A percentile compares a stretch with the other conserved stretches of the same genome.
These are phyloP conservation scores for Scomber japonicus DNA, from an alignment of 2,113 vertebrate genomes.

Conservation along the genomic window DNA sequence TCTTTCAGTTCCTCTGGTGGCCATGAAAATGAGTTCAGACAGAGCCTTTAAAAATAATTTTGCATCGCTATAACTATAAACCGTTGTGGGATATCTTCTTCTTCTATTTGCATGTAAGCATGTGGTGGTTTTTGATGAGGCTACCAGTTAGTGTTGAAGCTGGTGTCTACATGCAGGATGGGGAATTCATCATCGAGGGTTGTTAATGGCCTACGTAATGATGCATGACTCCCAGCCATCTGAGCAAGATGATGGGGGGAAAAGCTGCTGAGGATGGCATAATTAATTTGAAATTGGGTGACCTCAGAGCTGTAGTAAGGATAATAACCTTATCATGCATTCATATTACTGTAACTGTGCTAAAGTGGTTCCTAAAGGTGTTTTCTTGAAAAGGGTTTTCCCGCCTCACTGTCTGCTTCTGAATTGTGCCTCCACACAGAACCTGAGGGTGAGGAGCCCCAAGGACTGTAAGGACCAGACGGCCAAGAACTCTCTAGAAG, in stretches of 20 bases:
- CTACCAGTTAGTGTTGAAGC: conserved; percentile 32
- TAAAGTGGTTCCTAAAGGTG: not conserved
- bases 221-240: conserved; percentile 69
- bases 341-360: not conserved
- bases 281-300: conserved; percentile 61
- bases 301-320: conserved; percentile 43
- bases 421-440: conserved; percentile 82
- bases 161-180: conserved; percentile 45
- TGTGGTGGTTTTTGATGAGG: conserved; percentile 35
- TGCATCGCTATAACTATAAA: not conserved
- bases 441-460: conserved; percentile 93
- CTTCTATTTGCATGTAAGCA: not conserved
- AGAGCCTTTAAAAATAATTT: not conserved
- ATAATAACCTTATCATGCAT: conserved; percentile 36
- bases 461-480: conserved; percentile 94
- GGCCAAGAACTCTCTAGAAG: conserved; percentile 94
- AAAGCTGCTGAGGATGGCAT: conserved; percentile 57
- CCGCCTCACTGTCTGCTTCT: not conserved
- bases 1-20: not conserved
- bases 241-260: conserved; percentile 44
- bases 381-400: conserved; percentile 7
- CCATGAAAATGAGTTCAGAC: not conserved
- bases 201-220: conserved; percentile 74
- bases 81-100: not conserved
- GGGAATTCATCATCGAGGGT: conserved; percentile 66